Conservation (phyloP, 2,888 invertebrate genomes). For the Ormyrus thymus region DNA sequence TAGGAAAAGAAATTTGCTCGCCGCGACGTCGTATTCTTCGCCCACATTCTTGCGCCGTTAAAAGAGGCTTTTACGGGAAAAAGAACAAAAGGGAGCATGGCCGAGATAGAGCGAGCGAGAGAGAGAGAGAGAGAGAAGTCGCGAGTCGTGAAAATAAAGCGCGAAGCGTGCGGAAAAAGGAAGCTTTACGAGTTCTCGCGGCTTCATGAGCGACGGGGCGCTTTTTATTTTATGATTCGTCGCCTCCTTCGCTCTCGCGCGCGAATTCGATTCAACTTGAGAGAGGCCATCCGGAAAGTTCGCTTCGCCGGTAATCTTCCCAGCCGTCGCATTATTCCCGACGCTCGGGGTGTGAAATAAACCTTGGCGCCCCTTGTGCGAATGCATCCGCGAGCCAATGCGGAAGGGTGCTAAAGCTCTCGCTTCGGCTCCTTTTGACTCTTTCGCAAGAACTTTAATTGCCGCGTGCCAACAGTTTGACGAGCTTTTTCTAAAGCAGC, state of each 20-base stretch:
- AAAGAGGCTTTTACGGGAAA: slow-evolving; percentile 33
- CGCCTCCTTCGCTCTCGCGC: slow-evolving; percentile 59
- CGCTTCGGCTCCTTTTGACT: slow-evolving; percentile 33
- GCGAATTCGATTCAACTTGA: slow-evolving; percentile 65
- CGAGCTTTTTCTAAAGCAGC: slow-evolving; percentile 42
- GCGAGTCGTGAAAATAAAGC: slow-evolving; percentile 1
- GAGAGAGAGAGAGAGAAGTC: slow-evolving; percentile 2
- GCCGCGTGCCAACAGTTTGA: slow-evolving; percentile 46
- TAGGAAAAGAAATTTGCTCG: too few relatives aligned
- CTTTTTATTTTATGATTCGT: slow-evolving; percentile 65
- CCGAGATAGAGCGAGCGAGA: not conserved
- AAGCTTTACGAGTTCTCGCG: slow-evolving; percentile 33
- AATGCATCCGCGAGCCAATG: slow-evolving; percentile 18
- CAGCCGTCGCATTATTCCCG: not conserved
- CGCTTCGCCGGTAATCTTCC: not conserved
- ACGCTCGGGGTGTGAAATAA: slow-evolving; percentile 7
- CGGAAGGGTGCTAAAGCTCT: slow-evolving; percentile 19
- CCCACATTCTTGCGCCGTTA: slow-evolving; percentile 21
- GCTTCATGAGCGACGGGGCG: slow-evolving; percentile 26
- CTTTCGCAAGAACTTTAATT: slow-evolving; percentile 42
- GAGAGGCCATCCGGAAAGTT: slow-evolving; percentile 56
- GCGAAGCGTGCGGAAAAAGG: slow-evolving; percentile 2
- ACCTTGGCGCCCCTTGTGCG: slow-evolving; percentile 4
- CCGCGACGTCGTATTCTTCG: not conserved
- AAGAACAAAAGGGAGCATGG: slow-evolving; percentile 1